phyloP scores from a whole-genome alignment of 2,113 vertebrate species.

The Microcebus tavaratra region DNA sequence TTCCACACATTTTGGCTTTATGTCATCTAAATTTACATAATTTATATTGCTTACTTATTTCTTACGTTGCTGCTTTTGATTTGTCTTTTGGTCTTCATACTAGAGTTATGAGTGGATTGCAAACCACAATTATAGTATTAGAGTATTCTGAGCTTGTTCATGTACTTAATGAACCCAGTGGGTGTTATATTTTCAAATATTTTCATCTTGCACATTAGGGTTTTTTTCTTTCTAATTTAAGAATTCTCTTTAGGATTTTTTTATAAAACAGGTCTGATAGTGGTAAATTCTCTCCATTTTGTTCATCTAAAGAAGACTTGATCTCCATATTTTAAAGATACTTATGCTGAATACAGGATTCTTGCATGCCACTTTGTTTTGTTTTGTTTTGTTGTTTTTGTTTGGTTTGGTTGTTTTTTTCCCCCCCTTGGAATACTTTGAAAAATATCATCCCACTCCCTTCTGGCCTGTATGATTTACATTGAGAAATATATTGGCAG shows the following conservation, averaged over 20 bases:
- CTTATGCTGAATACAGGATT: background rate
- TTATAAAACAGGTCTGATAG: background rate
- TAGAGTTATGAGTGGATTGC: background rate
- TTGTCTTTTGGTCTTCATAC: background rate
- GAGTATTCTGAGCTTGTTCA: background rate
- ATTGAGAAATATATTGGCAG: background rate
- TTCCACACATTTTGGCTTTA: background rate
- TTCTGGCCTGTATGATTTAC: background rate
- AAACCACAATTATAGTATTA: background rate
- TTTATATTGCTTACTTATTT: background rate
- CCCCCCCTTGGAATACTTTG: background rate
- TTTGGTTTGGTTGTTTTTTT: no score
- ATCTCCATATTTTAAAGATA: background rate
- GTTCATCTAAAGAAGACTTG: background rate
- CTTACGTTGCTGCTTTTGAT: background rate
- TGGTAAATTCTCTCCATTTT: background rate
- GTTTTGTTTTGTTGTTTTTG: background rate
- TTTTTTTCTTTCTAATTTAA: background rate
- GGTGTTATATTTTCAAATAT: background rate
- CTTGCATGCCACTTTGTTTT: background rate
- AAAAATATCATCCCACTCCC: background rate
- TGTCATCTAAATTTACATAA: background rate
- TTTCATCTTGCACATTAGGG: background rate
- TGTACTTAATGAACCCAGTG: background rate
- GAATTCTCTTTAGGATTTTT: background rate